Conservation (phyloP, 2,888 invertebrate species). For the Melinopterus prodromus region DNA sequence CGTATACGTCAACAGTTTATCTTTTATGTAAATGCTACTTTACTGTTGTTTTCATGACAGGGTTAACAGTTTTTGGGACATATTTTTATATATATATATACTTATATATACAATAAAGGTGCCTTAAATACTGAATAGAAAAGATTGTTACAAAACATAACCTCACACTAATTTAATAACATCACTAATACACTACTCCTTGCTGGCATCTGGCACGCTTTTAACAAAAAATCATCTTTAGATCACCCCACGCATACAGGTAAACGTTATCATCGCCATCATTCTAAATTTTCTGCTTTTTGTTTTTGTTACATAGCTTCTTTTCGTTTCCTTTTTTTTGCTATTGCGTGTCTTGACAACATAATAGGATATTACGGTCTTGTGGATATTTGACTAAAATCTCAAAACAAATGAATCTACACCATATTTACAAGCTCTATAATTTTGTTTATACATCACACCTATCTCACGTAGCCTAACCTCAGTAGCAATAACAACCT, state of each 20-base stretch:
- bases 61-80: too few relatives aligned
- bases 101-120: too few relatives aligned
- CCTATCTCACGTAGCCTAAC: too few relatives aligned
- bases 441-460: too few relatives aligned
- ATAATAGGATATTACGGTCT: not conserved
- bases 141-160: constrained; percentile 11
- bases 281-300: not conserved
- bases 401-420: too few relatives aligned
- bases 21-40: too few relatives aligned
- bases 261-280: constrained; percentile 8
- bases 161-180: constrained; percentile 9
- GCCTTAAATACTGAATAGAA: not conserved
- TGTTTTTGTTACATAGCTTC: not conserved
- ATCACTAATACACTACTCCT: constrained; percentile 19
- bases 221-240: constrained; percentile 12
- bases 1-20: too few relatives aligned
- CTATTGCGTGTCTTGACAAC: not conserved
- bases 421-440: too few relatives aligned
- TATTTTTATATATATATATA: too few relatives aligned
- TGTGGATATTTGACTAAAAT: too few relatives aligned
- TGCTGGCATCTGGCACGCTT: constrained; percentile 26
- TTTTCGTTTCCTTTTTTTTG: not conserved
- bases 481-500: too few relatives aligned
- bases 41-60: too few relatives aligned
- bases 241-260: constrained; percentile 16